phyloP scores from a whole-genome alignment of 92 coral and sea anemone species.

The Parazoanthus atlanticus region DNA sequence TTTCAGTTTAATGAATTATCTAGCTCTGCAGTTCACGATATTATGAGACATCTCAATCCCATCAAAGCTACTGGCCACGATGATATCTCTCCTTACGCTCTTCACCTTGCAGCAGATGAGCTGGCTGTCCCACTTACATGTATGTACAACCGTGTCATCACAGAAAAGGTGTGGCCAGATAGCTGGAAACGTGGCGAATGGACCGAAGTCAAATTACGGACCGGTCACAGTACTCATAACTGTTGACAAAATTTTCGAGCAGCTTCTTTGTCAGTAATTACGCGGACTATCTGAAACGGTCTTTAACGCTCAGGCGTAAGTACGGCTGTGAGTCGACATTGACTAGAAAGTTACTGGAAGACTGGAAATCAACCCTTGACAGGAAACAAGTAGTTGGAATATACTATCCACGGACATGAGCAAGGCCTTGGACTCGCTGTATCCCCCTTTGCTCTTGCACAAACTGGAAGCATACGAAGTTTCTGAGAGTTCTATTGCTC shows the following conservation, averaged over 20 bases:
- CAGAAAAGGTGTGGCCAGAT: not conserved
- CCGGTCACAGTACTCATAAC: not conserved
- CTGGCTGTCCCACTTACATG: not conserved
- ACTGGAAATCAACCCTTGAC: not conserved
- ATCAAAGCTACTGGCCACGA: not conserved
- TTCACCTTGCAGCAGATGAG: too few relatives aligned
- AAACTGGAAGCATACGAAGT: too few relatives aligned
- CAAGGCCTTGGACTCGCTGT: slow-evolving; percentile 10
- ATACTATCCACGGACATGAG: too few relatives aligned
- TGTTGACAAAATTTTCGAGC: not conserved
- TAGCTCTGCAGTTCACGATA: not conserved
- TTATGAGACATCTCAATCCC: not conserved
- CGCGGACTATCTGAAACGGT: not conserved
- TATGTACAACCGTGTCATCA: not conserved
- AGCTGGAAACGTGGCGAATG: not conserved
- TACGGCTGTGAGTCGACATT: not conserved
- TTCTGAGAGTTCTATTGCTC: too few relatives aligned
- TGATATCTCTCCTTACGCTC: too few relatives aligned
- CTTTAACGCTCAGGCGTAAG: not conserved
- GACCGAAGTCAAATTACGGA: not conserved
- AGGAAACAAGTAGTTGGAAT: not conserved
- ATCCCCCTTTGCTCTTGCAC: not conserved
- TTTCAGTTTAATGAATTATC: too few relatives aligned
- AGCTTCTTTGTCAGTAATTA: not conserved
- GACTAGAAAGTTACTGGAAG: not conserved